A percentile compares a stretch with the other conserved stretches of the same genome.
These are phyloP conservation scores for Nyctibius bracteatus DNA, from an alignment of 2,113 vertebrate genomes.

Conservation along the genomic window DNA sequence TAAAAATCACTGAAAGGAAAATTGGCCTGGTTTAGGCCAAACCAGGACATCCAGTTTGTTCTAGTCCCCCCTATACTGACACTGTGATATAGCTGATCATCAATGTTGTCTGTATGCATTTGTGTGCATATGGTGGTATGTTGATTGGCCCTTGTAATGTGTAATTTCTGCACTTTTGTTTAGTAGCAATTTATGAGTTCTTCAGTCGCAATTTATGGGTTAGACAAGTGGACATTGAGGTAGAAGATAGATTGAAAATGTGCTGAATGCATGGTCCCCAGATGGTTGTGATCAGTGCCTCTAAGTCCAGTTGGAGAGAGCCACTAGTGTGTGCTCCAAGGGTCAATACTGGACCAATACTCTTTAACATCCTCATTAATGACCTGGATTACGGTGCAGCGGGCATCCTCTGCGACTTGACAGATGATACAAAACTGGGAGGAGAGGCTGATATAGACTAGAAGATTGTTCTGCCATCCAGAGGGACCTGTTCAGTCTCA, in stretches of 20 bases:
- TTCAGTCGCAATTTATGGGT: not conserved
- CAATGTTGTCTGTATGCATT: not conserved
- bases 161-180: not conserved
- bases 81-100: not conserved
- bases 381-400: not conserved
- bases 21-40: too few species aligned
- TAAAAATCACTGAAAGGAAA: too few species aligned
- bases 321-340: not conserved
- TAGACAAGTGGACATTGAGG: not conserved
- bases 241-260: not conserved
- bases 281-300: not conserved
- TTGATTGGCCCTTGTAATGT: not conserved
- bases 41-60: too few species aligned
- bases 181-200: not conserved
- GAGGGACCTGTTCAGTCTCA: not conserved
- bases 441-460: not conserved
- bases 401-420: not conserved
- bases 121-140: not conserved
- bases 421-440: not conserved
- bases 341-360: not conserved
- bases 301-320: not conserved
- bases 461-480: not conserved
- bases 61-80: not conserved
- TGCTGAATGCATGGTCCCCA: not conserved
- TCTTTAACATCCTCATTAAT: not conserved